Base-by-base conservation (phyloP, 2,797 vertebrate species). In the Paguma larvata region DNA sequence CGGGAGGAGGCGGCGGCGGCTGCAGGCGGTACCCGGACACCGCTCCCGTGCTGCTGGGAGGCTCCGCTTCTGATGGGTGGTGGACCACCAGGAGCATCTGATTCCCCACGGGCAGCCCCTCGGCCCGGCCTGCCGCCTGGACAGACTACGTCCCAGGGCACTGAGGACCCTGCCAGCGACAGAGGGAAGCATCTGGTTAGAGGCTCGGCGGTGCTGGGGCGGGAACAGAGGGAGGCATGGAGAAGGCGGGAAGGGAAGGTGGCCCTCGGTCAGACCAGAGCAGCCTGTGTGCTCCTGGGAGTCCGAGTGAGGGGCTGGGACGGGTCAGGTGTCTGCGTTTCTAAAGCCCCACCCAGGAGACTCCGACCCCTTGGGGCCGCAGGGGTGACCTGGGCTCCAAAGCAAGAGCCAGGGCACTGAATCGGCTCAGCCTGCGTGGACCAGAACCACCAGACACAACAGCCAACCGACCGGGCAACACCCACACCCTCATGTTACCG, bases 381-480 rank as follows among this genome's bases (percentile, higher is more conserved):
- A 18, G 0, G 1, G n/a, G 53, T 2, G 18, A 51, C 30, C 77
- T 19, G 5, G 41, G 32, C 19, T 32, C 21, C 3, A 2, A 3
- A 30, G 2, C 10, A 9, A 21, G 38, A 59, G 65, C 48, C 13
- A 5, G 30, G 1, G 41, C 21, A 1, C 13, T 6, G 19, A 6
- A 2, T 27, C 5, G 0, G 9, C 41, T 70, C 1, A 19, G 65
- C 19, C n/a, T 6, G 2, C 9, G n/a, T 16, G 0, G 38, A 7
- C 19, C 21, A n/a, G 23, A 41, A 25, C 34, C 5, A 38, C 19
- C 53, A 6, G 34, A 59, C 5, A 0, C 16, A 23, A n/a, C 7
- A 27, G 38, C 4, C 32, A 7, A 6, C 41, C 7, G 6, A n/a
- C 30, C 0, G 16, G 19, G 10, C 5, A 2, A 2, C 14, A 11